A percentile compares a stretch with the other conserved stretches of the same genome.
Evolutionary conservation across 2,888 invertebrate species (phyloP).

Genomic region (Amphiduros pacificus): DNA sequence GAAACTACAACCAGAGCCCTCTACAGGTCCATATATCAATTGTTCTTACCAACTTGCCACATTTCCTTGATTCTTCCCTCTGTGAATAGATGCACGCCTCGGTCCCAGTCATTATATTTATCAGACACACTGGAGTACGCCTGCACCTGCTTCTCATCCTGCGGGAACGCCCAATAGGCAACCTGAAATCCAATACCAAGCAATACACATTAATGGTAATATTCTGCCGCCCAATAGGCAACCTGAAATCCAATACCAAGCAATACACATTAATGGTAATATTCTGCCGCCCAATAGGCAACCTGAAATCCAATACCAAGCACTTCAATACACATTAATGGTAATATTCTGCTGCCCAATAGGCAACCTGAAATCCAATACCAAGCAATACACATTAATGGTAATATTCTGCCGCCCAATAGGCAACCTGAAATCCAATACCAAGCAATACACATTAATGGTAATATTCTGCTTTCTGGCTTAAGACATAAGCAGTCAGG

Average conservation of each 20-base stretch:
- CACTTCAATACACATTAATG: no score
- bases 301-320: no score
- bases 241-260: background rate
- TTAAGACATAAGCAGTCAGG: no score
- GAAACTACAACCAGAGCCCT: background rate
- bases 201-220: background rate
- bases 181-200: slow-evolving; percentile 17
- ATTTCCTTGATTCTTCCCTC: slow-evolving; percentile 23
- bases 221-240: background rate
- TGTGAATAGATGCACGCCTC: slow-evolving; percentile 15
- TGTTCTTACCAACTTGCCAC: slow-evolving; percentile 30
- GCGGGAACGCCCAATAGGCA: slow-evolving; percentile 30
- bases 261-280: background rate
- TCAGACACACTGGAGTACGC: slow-evolving; percentile 21
- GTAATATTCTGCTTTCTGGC: no score
- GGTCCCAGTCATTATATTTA: slow-evolving; percentile 18
- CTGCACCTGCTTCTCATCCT: slow-evolving; percentile 19
- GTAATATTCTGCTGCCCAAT: no score
- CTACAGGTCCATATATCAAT: no score
- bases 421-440: no score
- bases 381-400: no score
- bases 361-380: no score
- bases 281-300: no score
- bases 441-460: no score
- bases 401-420: no score